phyloP scores from a whole-genome alignment of 1,140 invertebrate species.

The Formica exsecta region DNA sequence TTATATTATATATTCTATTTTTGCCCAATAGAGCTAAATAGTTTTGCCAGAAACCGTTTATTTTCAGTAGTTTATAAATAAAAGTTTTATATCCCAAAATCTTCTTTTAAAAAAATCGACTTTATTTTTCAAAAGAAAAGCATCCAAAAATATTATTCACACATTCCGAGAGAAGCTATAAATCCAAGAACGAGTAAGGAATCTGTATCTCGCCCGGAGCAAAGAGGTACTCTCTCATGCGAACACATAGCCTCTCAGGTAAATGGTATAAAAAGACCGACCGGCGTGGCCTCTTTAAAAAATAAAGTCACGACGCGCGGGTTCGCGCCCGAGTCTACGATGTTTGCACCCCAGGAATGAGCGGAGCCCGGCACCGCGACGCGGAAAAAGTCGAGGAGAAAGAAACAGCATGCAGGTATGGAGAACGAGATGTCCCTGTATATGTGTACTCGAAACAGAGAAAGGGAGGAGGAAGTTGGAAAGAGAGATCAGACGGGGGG shows the following conservation, averaged over 20 bases:
- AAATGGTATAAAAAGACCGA: neutral
- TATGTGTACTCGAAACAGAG: slow-evolving; percentile 20
- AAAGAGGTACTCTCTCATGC: slow-evolving; percentile 45
- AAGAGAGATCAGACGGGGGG: slow-evolving; percentile 6
- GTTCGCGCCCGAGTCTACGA: slow-evolving; percentile 30
- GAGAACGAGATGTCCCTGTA: neutral
- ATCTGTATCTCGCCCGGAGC: slow-evolving; percentile 25
- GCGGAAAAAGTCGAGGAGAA: slow-evolving; percentile 6
- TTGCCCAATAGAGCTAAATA: neutral
- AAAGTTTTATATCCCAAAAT: neutral
- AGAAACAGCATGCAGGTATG: neutral
- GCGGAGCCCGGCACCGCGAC: neutral
- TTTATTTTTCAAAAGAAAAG: neutral
- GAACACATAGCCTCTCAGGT: slow-evolving; percentile 5
- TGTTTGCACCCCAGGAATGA: slow-evolving; percentile 66
- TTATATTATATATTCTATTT: neutral
- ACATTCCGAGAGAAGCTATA: slow-evolving; percentile 21
- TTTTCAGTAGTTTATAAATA: neutral
- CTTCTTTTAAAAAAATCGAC: neutral
- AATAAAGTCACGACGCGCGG: slow-evolving; percentile 65
- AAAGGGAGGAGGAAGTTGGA: slow-evolving; percentile 29
- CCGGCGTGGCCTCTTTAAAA: slow-evolving; percentile 63
- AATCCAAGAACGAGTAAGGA: neutral
- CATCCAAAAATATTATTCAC: neutral
- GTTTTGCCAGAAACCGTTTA: neutral